Conservation (phyloP, 2,888 invertebrate species). For the Limnephilus rhombicus region DNA sequence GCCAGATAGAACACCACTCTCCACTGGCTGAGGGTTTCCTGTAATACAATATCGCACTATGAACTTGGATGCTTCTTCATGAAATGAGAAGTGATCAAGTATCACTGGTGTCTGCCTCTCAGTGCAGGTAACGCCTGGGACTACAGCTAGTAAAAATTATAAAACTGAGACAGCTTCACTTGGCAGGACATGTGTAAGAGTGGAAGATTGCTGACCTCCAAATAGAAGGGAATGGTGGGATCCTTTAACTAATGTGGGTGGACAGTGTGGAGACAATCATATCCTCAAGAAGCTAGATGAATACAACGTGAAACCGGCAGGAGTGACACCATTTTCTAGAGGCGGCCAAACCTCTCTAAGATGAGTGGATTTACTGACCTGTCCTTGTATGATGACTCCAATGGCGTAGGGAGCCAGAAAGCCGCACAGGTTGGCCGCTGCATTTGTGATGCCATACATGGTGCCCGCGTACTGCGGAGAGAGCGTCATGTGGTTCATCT, state of each 20-base stretch:
- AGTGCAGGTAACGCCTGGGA: too few relatives aligned
- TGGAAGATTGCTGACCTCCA: too few relatives aligned
- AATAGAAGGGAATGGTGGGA: neutral
- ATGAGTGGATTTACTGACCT: conserved; percentile 72
- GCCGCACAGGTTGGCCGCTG: conserved; percentile 89
- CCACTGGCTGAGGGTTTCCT: conserved; percentile 87
- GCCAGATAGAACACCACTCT: conserved; percentile 89
- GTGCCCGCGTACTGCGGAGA: conserved; percentile 91
- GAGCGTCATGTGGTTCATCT: conserved; percentile 90
- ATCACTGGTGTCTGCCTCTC: too few relatives aligned
- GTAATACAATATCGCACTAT: conserved; percentile 67
- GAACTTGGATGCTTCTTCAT: neutral
- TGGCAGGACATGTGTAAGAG: too few relatives aligned
- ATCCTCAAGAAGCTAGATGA: neutral
- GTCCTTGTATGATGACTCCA: conserved; percentile 83
- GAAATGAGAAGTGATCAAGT: too few relatives aligned
- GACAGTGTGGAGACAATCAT: neutral
- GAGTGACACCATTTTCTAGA: neutral
- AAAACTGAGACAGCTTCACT: too few relatives aligned
- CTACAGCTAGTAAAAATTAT: too few relatives aligned
- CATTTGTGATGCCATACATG: conserved; percentile 91
- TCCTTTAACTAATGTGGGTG: neutral
- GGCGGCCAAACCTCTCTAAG: neutral
- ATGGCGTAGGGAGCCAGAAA: conserved; percentile 90
- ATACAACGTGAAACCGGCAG: neutral